These are phyloP conservation scores for Ceratina japonica DNA, from an alignment of 1,140 invertebrate genomes.

Conservation along the genomic window DNA sequence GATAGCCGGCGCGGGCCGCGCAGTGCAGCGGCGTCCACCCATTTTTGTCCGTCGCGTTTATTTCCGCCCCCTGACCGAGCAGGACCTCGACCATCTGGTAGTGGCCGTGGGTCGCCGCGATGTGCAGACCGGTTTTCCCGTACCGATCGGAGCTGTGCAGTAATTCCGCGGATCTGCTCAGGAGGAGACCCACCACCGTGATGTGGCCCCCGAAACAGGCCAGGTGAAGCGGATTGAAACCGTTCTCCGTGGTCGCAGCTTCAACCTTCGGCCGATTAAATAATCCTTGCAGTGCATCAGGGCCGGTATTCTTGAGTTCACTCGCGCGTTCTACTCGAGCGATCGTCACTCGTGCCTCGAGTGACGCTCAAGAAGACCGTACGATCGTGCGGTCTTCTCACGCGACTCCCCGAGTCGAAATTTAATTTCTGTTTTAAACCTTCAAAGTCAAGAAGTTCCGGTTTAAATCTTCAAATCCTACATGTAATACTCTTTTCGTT, in stretches of 20 bases:
- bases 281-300: no score
- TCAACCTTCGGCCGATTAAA: conserved; percentile 84
- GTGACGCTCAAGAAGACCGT: no score
- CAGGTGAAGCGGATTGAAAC: conserved; percentile 96
- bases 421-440: no score
- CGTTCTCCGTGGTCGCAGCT: conserved; percentile 93
- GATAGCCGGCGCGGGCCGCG: conserved; percentile 95
- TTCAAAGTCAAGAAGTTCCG: no score
- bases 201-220: conserved; percentile 98
- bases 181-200: conserved; percentile 94
- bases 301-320: no score
- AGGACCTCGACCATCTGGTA: conserved; percentile 98
- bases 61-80: conserved; percentile 97
- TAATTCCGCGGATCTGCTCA: conserved; percentile 96
- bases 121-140: conserved; percentile 97
- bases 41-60: conserved; percentile 98
- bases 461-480: no score
- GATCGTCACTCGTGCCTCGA: no score
- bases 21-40: conserved; percentile 98
- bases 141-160: conserved; percentile 95
- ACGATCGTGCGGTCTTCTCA: no score
- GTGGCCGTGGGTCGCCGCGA: conserved; percentile 97
- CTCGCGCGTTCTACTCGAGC: no score
- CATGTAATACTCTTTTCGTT: no score
- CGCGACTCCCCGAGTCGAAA: no score